Evolutionary conservation across 2,797 vertebrate species (phyloP).

Genomic region (Argya squamiceps): DNA sequence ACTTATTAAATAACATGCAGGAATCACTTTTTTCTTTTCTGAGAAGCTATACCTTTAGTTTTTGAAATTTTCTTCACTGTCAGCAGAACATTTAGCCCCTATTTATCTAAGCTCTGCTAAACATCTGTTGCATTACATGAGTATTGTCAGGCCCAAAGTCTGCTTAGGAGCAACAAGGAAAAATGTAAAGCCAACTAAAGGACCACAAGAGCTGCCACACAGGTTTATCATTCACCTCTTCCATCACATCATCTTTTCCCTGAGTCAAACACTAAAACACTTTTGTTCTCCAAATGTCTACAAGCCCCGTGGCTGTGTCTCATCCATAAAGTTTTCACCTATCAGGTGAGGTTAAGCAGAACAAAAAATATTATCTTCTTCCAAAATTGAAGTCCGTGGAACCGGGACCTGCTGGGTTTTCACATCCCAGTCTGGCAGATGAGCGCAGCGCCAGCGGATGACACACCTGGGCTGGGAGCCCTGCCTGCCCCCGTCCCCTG

Average conservation of each 20-base stretch:
- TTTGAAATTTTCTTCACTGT: not conserved
- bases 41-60: not conserved
- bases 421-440: not conserved
- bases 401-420: not conserved
- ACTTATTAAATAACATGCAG: not conserved
- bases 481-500: not conserved
- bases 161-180: not conserved
- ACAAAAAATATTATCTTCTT: not conserved
- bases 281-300: not conserved
- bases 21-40: not conserved
- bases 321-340: not conserved
- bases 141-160: not conserved
- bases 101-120: not conserved
- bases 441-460: accelerated
- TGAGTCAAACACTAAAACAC: not conserved
- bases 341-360: not conserved
- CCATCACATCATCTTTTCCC: not conserved
- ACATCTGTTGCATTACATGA: not conserved
- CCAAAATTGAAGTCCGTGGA: not conserved
- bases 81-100: not conserved
- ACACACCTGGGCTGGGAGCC: not conserved
- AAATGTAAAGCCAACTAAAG: not conserved
- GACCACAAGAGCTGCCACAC: not conserved
- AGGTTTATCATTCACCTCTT: not conserved
- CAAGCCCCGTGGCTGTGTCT: accelerated